Base-by-base conservation (phyloP, 2,113 vertebrate genomes). In the Serilophus lunatus region DNA sequence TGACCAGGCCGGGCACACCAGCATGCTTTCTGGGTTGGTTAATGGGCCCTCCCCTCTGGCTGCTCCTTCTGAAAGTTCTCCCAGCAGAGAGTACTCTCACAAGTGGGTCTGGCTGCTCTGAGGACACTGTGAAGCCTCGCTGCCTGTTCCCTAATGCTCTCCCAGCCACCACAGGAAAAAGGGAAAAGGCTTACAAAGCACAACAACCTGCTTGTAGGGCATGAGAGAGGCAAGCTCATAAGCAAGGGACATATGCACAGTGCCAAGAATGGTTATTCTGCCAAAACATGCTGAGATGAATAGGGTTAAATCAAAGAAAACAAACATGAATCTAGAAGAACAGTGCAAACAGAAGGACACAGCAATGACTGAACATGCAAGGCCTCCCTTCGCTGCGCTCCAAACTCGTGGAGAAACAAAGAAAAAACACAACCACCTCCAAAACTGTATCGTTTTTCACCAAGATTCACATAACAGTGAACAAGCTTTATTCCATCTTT, bases 401-500 rank as follows among this genome's bases (percentile, higher is more conserved):
- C 2, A 3, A 71, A 38, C 24, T 56, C 10, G 33, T 10, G 2
- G 13, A 29, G 5, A 65, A 53, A 23, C 25, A 47, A 15, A 69
- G 38, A 14, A 7, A 40, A 50, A 20, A 13, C 12, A 33, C 16
- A 42, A 38, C 12, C 51, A 16, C 12, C 18, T 33, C 28, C 33
- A n/a, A 66, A 82, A 59, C 12, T 8, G 19, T 36, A 68, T 20
- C 24, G 17, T 24, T 42, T 84, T 31, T 26, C 59, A 80, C 42
- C 38, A 38, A 61, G 25, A 45, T 12, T 31, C 57, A 72, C 3
- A 2, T 31, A 49, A 57, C 23, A 72, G 56, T 1, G 18, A 91
- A 60, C 45, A 77, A 69, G 35, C 38, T 92, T 81, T 83, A 92
- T 81, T 93, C 50, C 70, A 66, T 18, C 47, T 70, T 42, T 59